Base-by-base conservation (phyloP, 1,140 invertebrate genomes). In the Aphidius gifuensis region DNA sequence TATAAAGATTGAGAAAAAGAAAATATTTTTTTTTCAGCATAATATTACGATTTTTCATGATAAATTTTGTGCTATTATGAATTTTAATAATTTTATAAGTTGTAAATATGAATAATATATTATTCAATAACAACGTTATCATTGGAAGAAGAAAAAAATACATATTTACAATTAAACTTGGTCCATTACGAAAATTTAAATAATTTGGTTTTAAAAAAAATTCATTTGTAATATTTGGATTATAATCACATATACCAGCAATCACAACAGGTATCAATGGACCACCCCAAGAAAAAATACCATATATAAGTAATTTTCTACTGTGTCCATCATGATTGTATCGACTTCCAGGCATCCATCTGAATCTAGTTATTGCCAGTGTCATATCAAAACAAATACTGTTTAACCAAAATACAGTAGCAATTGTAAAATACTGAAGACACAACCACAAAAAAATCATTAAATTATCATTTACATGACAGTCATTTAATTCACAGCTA, bases 351-450 rank as follows among this genome's bases (percentile, higher is more conserved):
- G 57, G 23, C 55, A 70, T 62, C 74, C 74, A 74, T 7, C 68
- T 66, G 16, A 74, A 72, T 8, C 66, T 64, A 0, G 70, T 76
- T 38, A 78, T 76, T 3, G 70, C 70, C 43, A 72, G 39, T 0
- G 74, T 75, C 72, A 76, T 77, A 47, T 76, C 75, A 57, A 75
- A 73, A 11, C 74, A 75, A 6, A 76, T 70, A 1, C 74, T 69
- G 58, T 78, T 76, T 7, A 78, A 51, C 76, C 76, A 78, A 39
- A 76, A 76, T 0, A 72, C 71, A 0, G 75, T 72, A 0, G 76
- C 60, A 16, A 72, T 63, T 0, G 75, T 77, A 51, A 77, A 78
- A 42, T 65, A 78, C 53, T 77, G 76, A 16, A 74, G 53, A 2
- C 38, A n/a, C 23, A 78, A 53, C 74, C 74, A 78, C 0, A 72